A percentile compares a stretch with the other conserved stretches of the same genome.
Evolutionary conservation across 2,888 invertebrate genomes (phyloP).

Genomic region (Chrysomela aeneicollis): DNA sequence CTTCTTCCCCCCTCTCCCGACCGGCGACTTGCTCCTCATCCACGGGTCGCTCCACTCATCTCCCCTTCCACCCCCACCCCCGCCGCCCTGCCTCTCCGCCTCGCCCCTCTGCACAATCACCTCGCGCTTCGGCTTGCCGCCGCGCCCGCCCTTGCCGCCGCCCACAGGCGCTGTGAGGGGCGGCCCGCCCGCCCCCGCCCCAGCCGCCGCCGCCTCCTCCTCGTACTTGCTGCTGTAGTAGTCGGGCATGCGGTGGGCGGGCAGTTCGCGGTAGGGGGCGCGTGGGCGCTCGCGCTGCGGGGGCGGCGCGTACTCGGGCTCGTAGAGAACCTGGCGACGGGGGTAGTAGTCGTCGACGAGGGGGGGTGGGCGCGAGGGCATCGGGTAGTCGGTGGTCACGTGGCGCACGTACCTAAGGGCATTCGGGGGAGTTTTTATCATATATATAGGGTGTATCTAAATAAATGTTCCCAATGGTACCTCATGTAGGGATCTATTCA

Average conservation of each 20-base stretch:
- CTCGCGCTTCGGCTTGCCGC: conserved; percentile 60
- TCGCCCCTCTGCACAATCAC: conserved; percentile 78
- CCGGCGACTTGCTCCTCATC: conserved; percentile 81
- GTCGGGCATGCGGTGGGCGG: conserved; percentile 66
- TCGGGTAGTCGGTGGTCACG: conserved; percentile 53
- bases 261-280: conserved; percentile 63
- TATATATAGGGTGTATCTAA: too few species aligned
- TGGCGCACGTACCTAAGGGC: conserved; percentile 54
- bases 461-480: too few species aligned
- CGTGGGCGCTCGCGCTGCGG: conserved; percentile 58
- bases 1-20: conserved; percentile 64
- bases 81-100: conserved; percentile 61
- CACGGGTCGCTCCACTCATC: conserved; percentile 98
- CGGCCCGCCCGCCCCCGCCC: background rate
- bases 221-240: conserved; percentile 62
- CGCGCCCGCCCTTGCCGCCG: conserved; percentile 22
- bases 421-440: too few species aligned
- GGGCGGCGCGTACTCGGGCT: conserved; percentile 54
- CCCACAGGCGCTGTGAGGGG: conserved; percentile 23
- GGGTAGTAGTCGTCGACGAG: conserved; percentile 51
- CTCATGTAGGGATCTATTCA: too few species aligned
- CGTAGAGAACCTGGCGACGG: conserved; percentile 59
- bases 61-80: conserved; percentile 62
- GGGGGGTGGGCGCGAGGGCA: conserved; percentile 45
- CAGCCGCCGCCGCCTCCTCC: conserved; percentile 58